Conservation (phyloP, 2,113 vertebrate species). For the Pituophis catenifer region DNA sequence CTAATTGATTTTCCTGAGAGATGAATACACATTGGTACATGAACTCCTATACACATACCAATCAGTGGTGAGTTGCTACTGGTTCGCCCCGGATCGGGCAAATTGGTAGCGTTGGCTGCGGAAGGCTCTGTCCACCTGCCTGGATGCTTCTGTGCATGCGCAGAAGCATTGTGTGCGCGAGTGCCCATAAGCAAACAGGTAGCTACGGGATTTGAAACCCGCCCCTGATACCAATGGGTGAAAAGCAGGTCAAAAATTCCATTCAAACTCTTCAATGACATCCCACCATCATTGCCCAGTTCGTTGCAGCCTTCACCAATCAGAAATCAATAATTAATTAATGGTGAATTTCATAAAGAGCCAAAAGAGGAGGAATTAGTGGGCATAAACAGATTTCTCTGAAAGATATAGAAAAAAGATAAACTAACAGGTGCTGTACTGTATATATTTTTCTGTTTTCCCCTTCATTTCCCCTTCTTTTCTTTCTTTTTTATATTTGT, state of each 20-base stretch:
- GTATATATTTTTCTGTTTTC: background rate
- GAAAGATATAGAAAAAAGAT: background rate
- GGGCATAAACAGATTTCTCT: background rate
- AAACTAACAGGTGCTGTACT: background rate
- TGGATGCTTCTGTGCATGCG: too few species aligned
- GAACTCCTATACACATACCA: background rate
- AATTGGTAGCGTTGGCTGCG: too few species aligned
- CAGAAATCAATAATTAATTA: background rate
- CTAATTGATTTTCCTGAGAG: background rate
- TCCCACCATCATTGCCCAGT: background rate
- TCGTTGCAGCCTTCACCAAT: background rate
- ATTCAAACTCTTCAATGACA: background rate
- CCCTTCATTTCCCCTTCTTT: background rate
- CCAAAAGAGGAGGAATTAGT: background rate
- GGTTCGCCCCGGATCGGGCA: too few species aligned
- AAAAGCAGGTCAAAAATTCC: background rate
- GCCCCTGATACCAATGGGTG: background rate
- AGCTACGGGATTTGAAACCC: too few species aligned
- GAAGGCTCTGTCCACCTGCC: too few species aligned
- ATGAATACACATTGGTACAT: background rate
- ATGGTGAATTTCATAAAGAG: background rate
- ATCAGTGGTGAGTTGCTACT: background rate
- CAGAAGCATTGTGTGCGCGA: too few species aligned
- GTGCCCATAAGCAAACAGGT: too few species aligned
- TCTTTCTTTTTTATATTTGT: background rate